These are phyloP conservation scores for Coracias cyanogaster DNA, from an alignment of 2,797 vertebrate species.

Conservation along the genomic window DNA sequence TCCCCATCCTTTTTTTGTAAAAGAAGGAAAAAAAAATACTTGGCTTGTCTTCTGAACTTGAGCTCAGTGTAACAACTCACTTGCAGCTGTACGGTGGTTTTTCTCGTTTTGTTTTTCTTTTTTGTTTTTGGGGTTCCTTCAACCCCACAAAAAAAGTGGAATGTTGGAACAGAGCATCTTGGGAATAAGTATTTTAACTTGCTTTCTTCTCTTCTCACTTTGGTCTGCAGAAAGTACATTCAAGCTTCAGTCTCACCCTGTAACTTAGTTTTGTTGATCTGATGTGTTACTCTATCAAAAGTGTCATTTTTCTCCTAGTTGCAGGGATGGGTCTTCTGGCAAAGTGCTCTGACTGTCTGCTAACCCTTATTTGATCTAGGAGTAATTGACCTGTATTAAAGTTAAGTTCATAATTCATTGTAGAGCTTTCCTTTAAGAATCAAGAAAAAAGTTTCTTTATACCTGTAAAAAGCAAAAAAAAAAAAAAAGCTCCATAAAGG, in stretches of 20 bases:
- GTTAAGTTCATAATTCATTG: neutral
- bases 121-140: neutral
- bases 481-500: neutral
- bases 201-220: neutral
- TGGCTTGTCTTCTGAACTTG: neutral
- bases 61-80: neutral
- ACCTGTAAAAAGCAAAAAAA: neutral
- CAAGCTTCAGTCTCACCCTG: rapidly evolving
- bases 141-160: neutral
- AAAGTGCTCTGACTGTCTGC: neutral
- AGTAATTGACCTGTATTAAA: neutral
- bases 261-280: neutral
- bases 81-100: neutral
- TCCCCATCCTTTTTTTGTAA: neutral
- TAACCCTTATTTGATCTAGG: neutral
- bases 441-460: neutral
- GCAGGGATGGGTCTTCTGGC: neutral
- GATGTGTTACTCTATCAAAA: neutral
- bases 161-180: neutral
- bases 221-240: neutral
- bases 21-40: neutral
- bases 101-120: neutral
- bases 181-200: neutral
- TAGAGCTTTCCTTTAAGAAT: neutral
- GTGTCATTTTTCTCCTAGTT: neutral